phyloP scores from a whole-genome alignment of 2,113 vertebrate species.

The Callopanchax toddi region DNA sequence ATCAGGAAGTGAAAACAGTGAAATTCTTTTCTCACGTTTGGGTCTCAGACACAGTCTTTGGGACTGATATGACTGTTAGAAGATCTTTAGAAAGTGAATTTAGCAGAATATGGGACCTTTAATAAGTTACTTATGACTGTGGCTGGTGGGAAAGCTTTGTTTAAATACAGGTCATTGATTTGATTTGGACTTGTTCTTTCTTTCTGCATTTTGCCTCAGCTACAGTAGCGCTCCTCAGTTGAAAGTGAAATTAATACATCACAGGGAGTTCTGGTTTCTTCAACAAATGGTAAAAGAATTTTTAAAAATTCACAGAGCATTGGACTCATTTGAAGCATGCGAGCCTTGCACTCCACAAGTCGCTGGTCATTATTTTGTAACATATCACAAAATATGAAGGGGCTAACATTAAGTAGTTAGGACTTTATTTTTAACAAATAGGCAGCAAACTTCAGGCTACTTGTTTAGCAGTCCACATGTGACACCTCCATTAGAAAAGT shows the following conservation, averaged over 20 bases:
- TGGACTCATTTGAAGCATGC: conserved; percentile 40
- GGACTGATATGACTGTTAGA: too few relatives aligned
- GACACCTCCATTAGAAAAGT: conserved; percentile 75
- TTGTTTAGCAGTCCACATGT: conserved; percentile 66
- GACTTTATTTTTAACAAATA: conserved; percentile 75
- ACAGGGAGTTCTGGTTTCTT: conserved; percentile 18
- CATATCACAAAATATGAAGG: conserved; percentile 63
- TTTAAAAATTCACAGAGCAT: conserved; percentile 49
- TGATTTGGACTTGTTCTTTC: neutral
- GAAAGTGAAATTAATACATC: conserved; percentile 5
- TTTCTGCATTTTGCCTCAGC: neutral
- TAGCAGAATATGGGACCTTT: too few relatives aligned
- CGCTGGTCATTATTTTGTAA: conserved; percentile 74
- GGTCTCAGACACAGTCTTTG: too few relatives aligned
- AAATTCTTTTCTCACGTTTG: too few relatives aligned
- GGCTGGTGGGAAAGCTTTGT: neutral
- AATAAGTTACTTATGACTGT: neutral
- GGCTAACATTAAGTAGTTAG: conserved; percentile 64
- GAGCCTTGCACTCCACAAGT: conserved; percentile 33
- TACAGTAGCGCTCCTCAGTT: neutral
- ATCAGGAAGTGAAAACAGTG: too few relatives aligned
- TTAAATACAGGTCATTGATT: neutral
- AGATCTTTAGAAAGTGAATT: too few relatives aligned
- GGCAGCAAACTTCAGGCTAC: conserved; percentile 53
- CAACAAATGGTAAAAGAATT: conserved; percentile 51